Percentiles rank a stretch among this genome's conserved stretches.
phyloP scores from a whole-genome alignment of 2,113 vertebrate genomes.

The Pholis gunnellus region DNA sequence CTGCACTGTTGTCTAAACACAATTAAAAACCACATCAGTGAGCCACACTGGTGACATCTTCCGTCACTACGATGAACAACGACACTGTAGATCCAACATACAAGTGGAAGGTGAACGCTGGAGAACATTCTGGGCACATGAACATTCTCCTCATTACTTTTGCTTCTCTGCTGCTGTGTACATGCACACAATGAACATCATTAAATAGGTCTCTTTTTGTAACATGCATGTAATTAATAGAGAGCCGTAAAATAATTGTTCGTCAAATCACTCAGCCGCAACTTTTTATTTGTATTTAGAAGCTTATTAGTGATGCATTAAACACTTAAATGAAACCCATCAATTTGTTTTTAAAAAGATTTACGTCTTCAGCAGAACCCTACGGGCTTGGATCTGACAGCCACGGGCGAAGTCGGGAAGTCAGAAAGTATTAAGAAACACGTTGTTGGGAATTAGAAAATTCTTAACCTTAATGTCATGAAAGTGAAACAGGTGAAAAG shows the following conservation, averaged over 20 bases:
- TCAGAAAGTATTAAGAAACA: too few relatives aligned
- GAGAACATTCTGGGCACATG: too few relatives aligned
- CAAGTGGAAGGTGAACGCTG: too few relatives aligned
- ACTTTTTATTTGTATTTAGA: background rate
- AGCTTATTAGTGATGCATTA: background rate
- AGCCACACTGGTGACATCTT: too few relatives aligned
- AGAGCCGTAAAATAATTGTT: too few relatives aligned
- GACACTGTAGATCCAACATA: too few relatives aligned
- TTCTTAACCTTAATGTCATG: background rate
- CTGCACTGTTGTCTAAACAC: background rate
- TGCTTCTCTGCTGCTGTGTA: too few relatives aligned
- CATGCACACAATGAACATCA: background rate
- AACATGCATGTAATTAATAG: background rate
- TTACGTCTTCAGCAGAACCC: background rate
- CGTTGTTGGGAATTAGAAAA: background rate
- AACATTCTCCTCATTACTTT: too few relatives aligned
- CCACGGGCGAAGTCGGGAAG: too few relatives aligned
- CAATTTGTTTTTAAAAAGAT: background rate
- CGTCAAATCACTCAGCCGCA: background rate
- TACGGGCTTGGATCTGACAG: background rate
- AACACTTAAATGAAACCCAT: background rate
- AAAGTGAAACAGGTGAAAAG: background rate
- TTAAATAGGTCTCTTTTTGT: background rate
- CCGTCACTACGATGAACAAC: too few relatives aligned
- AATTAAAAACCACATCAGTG: too few relatives aligned